These are phyloP conservation scores for Gallinago solitaria DNA, from an alignment of 2,797 vertebrate genomes.

Conservation along the genomic window DNA sequence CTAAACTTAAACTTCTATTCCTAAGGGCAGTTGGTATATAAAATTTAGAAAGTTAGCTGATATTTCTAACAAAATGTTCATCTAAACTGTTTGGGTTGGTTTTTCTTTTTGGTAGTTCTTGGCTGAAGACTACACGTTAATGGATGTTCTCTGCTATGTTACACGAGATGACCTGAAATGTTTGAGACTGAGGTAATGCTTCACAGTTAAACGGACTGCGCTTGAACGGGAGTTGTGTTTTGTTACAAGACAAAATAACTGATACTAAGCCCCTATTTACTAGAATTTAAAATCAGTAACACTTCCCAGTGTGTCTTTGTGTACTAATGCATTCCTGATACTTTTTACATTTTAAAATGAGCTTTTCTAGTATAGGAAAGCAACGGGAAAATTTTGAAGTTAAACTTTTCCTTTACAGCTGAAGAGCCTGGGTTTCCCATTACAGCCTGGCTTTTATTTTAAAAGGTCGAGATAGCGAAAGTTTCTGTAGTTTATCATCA, in stretches of 20 bases:
- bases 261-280: neutral
- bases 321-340: neutral
- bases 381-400: neutral
- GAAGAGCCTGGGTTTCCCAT: neutral
- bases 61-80: neutral
- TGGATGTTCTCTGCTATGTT: constrained; percentile 88
- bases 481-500: neutral
- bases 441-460: neutral
- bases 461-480: neutral
- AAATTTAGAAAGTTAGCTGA: neutral
- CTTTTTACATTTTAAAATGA: neutral
- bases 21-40: neutral
- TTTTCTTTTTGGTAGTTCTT: constrained; percentile 82
- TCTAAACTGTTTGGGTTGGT: neutral
- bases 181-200: constrained; percentile 88
- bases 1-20: neutral
- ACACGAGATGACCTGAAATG: constrained; percentile 95
- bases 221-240: neutral
- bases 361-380: neutral
- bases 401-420: neutral
- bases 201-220: neutral
- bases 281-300: neutral
- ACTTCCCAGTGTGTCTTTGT: neutral
- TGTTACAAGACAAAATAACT: neutral
- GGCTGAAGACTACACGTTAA: constrained; percentile 90